Evolutionary conservation across 2,113 vertebrate genomes (phyloP).

Genomic region (Dromas ardeola): DNA sequence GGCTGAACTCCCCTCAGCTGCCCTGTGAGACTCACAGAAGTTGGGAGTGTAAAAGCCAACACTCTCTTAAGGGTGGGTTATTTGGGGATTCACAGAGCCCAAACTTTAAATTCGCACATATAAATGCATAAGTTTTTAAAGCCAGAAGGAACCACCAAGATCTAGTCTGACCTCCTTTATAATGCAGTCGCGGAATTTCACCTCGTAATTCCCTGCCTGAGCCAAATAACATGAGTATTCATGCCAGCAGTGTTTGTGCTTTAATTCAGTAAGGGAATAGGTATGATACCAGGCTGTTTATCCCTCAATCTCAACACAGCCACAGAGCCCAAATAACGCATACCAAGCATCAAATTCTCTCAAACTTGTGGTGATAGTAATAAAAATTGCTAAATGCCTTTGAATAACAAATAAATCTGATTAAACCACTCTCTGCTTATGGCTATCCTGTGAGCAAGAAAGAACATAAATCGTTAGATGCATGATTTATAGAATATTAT

Average conservation of each 20-base stretch:
- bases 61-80: background rate
- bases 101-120: constrained; percentile 41
- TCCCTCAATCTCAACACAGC: constrained; percentile 7
- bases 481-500: constrained; percentile 58
- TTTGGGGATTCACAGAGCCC: background rate
- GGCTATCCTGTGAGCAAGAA: constrained; percentile 44
- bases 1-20: background rate
- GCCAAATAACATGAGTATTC: constrained; percentile 35
- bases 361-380: constrained; percentile 18
- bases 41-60: background rate
- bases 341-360: background rate
- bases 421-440: constrained; percentile 46
- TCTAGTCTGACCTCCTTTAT: background rate
- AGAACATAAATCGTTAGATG: constrained; percentile 45
- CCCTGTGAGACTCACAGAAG: background rate
- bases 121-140: constrained; percentile 59
- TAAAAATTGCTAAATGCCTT: constrained; percentile 52
- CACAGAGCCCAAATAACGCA: constrained; percentile 7
- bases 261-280: constrained; percentile 28
- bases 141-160: constrained; percentile 23
- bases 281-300: constrained; percentile 8
- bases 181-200: background rate
- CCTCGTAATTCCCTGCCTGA: background rate
- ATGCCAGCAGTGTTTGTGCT: constrained; percentile 17
- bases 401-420: constrained; percentile 63